Percentiles rank a stretch among this genome's conserved stretches.
Evolutionary conservation across 2,113 vertebrate species (phyloP).

Genomic region (Anarhynchus alexandrinus): DNA sequence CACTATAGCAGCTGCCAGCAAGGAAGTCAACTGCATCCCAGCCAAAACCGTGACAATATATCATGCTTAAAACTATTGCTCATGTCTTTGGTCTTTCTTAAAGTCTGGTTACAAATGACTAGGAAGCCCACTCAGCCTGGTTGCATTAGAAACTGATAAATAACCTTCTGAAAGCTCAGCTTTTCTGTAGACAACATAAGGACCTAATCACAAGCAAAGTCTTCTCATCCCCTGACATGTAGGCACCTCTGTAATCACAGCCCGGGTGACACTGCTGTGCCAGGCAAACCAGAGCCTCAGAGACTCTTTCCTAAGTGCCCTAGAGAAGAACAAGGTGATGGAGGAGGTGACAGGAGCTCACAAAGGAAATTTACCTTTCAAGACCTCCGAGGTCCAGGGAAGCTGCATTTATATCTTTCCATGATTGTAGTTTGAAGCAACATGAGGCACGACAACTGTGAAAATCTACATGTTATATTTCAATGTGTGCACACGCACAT

Average conservation of each 20-base stretch:
- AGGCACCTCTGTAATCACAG: background rate
- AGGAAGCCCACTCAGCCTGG: background rate
- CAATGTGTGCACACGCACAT: background rate
- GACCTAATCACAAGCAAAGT: background rate
- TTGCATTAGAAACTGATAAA: background rate
- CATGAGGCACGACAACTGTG: background rate
- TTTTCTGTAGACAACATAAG: background rate
- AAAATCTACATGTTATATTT: background rate
- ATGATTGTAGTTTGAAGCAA: background rate
- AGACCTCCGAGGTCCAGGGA: background rate
- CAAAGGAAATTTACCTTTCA: background rate
- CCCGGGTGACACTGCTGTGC: accelerated
- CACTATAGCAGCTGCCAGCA: background rate
- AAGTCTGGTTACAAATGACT: background rate
- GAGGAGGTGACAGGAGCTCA: background rate
- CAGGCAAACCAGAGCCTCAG: background rate
- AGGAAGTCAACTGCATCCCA: background rate
- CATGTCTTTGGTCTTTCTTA: background rate
- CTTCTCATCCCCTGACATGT: background rate
- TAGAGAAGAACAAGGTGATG: background rate
- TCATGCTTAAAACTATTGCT: background rate
- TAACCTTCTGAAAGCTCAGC: background rate
- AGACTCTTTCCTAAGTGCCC: background rate
- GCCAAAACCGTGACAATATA: background rate
- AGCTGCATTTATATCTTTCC: background rate